These are phyloP conservation scores for Pangasianodon gigas DNA, from an alignment of 2,113 vertebrate genomes.

Conservation along the genomic window DNA sequence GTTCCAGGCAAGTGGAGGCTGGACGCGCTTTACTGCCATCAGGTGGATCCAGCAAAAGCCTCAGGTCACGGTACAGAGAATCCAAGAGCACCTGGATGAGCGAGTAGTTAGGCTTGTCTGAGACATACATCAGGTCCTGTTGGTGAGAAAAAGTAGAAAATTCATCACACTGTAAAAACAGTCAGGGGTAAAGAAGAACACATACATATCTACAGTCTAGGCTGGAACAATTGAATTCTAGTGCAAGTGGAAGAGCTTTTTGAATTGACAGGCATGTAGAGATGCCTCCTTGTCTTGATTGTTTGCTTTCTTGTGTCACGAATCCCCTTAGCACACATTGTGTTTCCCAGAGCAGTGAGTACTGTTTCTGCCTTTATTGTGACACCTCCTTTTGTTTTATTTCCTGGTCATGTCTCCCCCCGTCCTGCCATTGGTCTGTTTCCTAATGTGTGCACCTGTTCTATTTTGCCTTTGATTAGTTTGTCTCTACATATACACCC, in stretches of 20 bases:
- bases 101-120: slow-evolving; percentile 73
- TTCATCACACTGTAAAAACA: neutral
- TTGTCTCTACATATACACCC: neutral
- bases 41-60: slow-evolving; percentile 75
- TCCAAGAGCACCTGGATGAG: slow-evolving; percentile 76
- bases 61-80: slow-evolving; percentile 75
- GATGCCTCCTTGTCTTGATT: neutral
- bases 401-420: neutral
- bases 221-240: neutral
- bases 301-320: neutral
- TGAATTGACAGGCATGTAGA: neutral
- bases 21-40: slow-evolving; percentile 81
- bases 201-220: neutral
- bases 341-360: neutral
- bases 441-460: neutral
- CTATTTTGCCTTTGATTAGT: neutral
- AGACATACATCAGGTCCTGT: slow-evolving; percentile 76
- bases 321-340: neutral
- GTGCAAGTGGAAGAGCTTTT: neutral
- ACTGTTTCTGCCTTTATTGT: neutral
- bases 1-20: slow-evolving; percentile 84
- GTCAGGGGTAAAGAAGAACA: neutral
- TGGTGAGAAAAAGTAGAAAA: neutral
- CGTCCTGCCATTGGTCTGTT: neutral
- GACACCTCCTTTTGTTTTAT: neutral